A percentile compares a stretch with the other conserved stretches of the same genome.
Evolutionary conservation across 2,113 vertebrate species (phyloP).

Genomic region (Odontesthes bonariensis): DNA sequence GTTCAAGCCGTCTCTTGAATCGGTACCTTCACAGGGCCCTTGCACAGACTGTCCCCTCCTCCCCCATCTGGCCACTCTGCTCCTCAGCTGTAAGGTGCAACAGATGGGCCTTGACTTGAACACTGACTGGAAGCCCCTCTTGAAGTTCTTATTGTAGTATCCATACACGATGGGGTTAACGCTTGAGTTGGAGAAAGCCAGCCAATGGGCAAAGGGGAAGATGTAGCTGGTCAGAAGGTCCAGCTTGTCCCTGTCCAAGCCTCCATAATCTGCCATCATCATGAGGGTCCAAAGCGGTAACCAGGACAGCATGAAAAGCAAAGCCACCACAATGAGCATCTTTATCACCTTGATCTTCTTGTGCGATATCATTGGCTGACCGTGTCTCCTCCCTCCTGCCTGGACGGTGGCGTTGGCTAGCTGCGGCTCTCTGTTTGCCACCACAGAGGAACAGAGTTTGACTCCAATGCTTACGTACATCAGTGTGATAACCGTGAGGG

Average conservation of each 20-base stretch:
- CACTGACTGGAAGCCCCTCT: slow-evolving; percentile 81
- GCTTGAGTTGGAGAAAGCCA: slow-evolving; percentile 87
- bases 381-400: slow-evolving; percentile 39
- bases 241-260: slow-evolving; percentile 74
- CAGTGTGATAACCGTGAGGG: slow-evolving; percentile 79
- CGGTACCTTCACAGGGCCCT: neutral
- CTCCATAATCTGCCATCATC: slow-evolving; percentile 84
- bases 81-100: slow-evolving; percentile 21
- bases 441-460: slow-evolving; percentile 80
- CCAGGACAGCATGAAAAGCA: slow-evolving; percentile 87
- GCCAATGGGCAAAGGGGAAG: slow-evolving; percentile 86
- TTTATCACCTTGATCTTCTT: slow-evolving; percentile 86
- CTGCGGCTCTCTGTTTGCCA: slow-evolving; percentile 61
- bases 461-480: slow-evolving; percentile 84
- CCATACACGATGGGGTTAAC: slow-evolving; percentile 88
- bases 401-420: slow-evolving; percentile 24
- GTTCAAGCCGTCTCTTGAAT: slow-evolving; percentile 29
- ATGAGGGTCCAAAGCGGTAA: slow-evolving; percentile 86
- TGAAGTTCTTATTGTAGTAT: slow-evolving; percentile 88
- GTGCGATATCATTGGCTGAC: slow-evolving; percentile 70
- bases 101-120: slow-evolving; percentile 69
- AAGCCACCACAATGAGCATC: slow-evolving; percentile 84
- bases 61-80: slow-evolving; percentile 37
- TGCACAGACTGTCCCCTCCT: slow-evolving; percentile 27
- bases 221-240: slow-evolving; percentile 83